Evolutionary conservation across 1,140 invertebrate species (phyloP).

Genomic region (Drosophila neocordata): DNA sequence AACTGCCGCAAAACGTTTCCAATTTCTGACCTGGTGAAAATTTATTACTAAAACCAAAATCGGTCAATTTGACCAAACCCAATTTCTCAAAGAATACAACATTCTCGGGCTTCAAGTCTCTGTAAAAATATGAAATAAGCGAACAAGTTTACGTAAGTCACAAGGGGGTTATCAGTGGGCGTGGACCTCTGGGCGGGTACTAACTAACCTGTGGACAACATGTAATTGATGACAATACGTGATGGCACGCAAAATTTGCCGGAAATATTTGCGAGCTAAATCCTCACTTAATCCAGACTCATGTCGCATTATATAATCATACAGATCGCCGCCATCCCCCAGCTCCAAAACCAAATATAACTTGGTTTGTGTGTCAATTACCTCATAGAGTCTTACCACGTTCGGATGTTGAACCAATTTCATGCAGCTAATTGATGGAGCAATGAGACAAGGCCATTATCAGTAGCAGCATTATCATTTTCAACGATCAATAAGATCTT

Average conservation of each 20-base stretch:
- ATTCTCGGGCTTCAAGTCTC: slow-evolving; percentile 99
- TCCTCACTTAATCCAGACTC: slow-evolving; percentile 90
- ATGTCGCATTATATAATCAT: slow-evolving; percentile 99
- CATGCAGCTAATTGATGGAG: slow-evolving; percentile 90
- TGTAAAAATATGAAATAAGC: slow-evolving; percentile 84
- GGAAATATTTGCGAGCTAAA: slow-evolving; percentile 95
- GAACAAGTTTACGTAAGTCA: slow-evolving; percentile 58
- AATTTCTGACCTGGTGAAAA: slow-evolving; percentile 98
- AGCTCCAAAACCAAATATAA: slow-evolving; percentile 98
- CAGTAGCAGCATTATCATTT: not conserved
- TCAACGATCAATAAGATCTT: slow-evolving; percentile 1
- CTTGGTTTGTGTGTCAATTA: slow-evolving; percentile 99
- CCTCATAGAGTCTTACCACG: slow-evolving; percentile 98
- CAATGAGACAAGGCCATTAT: slow-evolving; percentile 7
- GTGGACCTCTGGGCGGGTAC: slow-evolving; percentile 62
- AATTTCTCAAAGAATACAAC: slow-evolving; percentile 99
- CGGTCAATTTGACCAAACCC: slow-evolving; percentile 98
- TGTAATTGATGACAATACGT: slow-evolving; percentile 97
- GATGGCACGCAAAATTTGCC: slow-evolving; percentile 98
- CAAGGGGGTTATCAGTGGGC: slow-evolving; percentile 30
- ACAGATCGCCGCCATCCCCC: slow-evolving; percentile 99
- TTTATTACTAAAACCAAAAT: slow-evolving; percentile 99
- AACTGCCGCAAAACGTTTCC: slow-evolving; percentile 99
- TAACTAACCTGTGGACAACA: slow-evolving; percentile 93
- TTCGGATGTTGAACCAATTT: slow-evolving; percentile 99